phyloP scores from a whole-genome alignment of 2,888 invertebrate genomes.

The Tridacna crocea region DNA sequence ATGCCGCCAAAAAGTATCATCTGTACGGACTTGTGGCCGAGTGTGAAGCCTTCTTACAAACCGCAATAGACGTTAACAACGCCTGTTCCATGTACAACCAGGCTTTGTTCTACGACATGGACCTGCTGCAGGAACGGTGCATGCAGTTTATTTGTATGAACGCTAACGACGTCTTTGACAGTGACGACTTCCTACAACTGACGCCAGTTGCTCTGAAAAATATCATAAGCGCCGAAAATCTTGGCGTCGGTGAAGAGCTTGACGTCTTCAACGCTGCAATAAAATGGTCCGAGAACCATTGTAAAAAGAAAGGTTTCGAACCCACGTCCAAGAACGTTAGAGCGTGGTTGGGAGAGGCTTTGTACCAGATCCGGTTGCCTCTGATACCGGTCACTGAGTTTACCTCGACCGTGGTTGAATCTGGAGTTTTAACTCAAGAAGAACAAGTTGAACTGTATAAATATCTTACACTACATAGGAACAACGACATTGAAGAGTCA shows the following conservation, averaged over 20 bases:
- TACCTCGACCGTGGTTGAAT: conserved; percentile 50
- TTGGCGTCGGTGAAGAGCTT: conserved; percentile 58
- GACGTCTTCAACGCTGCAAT: conserved; percentile 62
- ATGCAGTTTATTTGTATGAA: conserved; percentile 61
- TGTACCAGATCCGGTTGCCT: conserved; percentile 58
- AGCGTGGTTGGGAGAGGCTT: conserved; percentile 58
- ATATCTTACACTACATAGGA: conserved; percentile 48
- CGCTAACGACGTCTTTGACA: conserved; percentile 60
- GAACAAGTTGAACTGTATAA: conserved; percentile 63
- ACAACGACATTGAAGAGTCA: conserved; percentile 32
- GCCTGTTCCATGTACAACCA: conserved; percentile 62
- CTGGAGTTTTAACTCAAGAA: conserved; percentile 52
- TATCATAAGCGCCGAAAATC: conserved; percentile 44
- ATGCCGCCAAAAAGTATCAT: conserved; percentile 70
- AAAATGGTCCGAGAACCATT: conserved; percentile 61
- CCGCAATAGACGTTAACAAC: conserved; percentile 57
- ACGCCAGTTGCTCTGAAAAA: conserved; percentile 46
- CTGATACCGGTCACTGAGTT: conserved; percentile 61
- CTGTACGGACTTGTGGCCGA: conserved; percentile 57
- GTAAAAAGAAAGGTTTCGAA: conserved; percentile 57
- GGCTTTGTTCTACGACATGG: conserved; percentile 58
- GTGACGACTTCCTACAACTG: conserved; percentile 53
- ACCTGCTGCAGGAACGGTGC: conserved; percentile 50
- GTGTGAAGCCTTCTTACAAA: conserved; percentile 65
- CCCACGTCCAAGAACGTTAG: conserved; percentile 56